These are phyloP conservation scores for Pristionchus arcanus DNA, from an alignment of 2,888 invertebrate species.

Conservation along the genomic window DNA sequence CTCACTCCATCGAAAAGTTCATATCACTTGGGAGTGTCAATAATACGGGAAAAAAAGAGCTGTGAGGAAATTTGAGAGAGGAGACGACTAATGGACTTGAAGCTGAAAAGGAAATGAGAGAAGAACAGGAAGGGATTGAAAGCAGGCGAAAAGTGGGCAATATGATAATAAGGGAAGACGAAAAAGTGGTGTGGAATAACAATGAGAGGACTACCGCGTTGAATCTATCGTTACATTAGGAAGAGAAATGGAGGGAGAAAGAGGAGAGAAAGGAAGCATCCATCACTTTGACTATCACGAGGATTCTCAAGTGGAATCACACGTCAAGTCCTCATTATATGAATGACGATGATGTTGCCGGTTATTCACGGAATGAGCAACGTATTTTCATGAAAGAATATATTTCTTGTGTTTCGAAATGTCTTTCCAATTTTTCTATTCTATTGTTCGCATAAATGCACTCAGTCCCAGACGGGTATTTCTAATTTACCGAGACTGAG, in stretches of 20 bases:
- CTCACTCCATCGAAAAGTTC: not conserved
- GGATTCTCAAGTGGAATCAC: not conserved
- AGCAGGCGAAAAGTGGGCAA: not conserved
- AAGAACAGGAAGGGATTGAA: not conserved
- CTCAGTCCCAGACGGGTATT: not conserved
- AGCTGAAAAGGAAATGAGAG: slow-evolving; percentile 17
- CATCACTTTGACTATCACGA: not conserved
- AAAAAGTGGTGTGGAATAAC: slow-evolving; percentile 1
- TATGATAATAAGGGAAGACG: not conserved
- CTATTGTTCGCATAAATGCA: not conserved
- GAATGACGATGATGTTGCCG: not conserved
- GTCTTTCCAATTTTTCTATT: not conserved
- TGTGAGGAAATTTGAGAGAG: not conserved
- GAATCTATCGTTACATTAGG: not conserved
- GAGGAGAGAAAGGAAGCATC: not conserved
- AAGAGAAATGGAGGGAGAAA: not conserved
- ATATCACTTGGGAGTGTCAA: not conserved
- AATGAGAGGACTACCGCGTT: not conserved
- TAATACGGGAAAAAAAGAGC: not conserved
- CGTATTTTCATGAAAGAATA: not conserved
- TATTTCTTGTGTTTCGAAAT: not conserved
- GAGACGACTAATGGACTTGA: not conserved
- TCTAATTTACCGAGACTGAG: not conserved
- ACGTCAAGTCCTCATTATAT: not conserved
- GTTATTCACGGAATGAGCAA: not conserved